Evolutionary conservation across 2,888 invertebrate species (phyloP), one percentile per base, ranked within the genome.

Genomic region (Chaitophorus viminalis): DNA sequence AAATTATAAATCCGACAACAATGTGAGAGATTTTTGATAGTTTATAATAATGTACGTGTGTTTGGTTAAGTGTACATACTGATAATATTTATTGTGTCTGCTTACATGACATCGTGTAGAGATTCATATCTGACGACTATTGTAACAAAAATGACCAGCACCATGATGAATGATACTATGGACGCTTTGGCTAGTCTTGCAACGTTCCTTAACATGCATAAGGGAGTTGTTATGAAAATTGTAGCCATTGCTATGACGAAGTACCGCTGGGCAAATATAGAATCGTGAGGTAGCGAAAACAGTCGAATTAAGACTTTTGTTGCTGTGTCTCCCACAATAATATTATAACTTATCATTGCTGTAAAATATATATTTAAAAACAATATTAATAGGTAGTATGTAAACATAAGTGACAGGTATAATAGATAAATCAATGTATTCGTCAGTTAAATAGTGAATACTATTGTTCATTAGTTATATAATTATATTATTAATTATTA

Each of bases 261-360:
- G 91, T 95, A 94, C 52, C 95, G 92, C 90, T 93, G 93, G 18
- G 93, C 94, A 87, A 95, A 92, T 75, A 94, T 90, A 29, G 93
- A 93, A 74, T 92, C 92, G 74, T 92, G 91, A 6, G 92, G 91
- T 60, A 93, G 92, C 82, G 93, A 93, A 25, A 95, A 94, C 82
- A 96, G 92, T 89, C 96, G 93, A n/a, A 94, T 93, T 88, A 96
- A 92, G 31, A 96, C 95, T 92, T 96, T 96, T 29, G 96, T 96
- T 75, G 96, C 93, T 0, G 96, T 96, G 91, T 97, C 96, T 33
- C 96, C 96, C 54, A 96, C 96, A 33, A 96, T 96, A 31, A 96
- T 95, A 91, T 96, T 96, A 92, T 96, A 96, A 88, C 96, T 96
- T 89, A 96, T 95, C 96, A 96, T 96, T 17, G 96, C 96, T 96